Percentiles rank a stretch among this genome's conserved stretches.
Conservation (phyloP, 2,113 vertebrate genomes). For the Chrysemys picta region DNA sequence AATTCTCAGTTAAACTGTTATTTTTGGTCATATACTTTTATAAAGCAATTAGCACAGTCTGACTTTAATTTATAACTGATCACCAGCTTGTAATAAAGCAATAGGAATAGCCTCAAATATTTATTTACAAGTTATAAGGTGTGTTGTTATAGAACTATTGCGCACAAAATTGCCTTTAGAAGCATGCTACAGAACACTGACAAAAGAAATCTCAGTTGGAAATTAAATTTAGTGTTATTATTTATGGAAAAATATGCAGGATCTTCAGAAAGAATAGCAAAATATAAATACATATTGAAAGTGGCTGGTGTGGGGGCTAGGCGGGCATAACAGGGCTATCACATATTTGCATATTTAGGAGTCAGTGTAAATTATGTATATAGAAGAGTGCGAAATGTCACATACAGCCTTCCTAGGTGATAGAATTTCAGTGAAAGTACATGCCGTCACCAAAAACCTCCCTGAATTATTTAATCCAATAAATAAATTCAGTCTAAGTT, state of each 20-base stretch:
- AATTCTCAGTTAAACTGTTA: background rate
- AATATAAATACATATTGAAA: background rate
- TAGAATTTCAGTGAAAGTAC: conserved; percentile 33
- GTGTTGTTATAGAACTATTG: background rate
- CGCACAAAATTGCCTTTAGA: no score
- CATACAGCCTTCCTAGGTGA: conserved; percentile 3
- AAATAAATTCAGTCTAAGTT: background rate
- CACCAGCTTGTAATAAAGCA: background rate
- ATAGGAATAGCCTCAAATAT: background rate
- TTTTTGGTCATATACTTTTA: background rate
- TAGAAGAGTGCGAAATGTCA: conserved; percentile 12
- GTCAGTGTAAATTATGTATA: conserved; percentile 34
- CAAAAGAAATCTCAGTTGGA: background rate
- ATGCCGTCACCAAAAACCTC: background rate
- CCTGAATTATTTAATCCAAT: conserved; percentile 42
- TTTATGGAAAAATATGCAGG: background rate
- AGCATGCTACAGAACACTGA: background rate
- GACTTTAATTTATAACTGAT: background rate
- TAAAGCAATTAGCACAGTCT: background rate
- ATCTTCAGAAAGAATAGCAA: background rate
- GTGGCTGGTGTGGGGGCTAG: background rate
- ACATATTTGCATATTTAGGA: conserved; percentile 11
- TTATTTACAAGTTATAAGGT: background rate
- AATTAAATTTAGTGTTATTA: background rate
- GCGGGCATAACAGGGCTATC: background rate